Evolutionary conservation across 2,888 invertebrate genomes (phyloP).

Genomic region (Deilephila porcellus): DNA sequence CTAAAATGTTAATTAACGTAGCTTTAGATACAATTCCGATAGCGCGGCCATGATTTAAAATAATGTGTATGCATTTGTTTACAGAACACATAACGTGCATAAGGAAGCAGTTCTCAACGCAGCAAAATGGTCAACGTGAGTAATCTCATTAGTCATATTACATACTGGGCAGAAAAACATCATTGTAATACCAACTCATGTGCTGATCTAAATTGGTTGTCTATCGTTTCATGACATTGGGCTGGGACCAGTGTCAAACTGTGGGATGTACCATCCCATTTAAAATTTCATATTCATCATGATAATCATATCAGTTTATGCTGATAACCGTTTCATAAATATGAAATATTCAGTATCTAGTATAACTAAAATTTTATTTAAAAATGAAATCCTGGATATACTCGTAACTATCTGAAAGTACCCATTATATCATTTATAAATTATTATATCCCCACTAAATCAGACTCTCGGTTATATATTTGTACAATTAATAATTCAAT

Average conservation of each 20-base stretch:
- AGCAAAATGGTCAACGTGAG: slow-evolving; percentile 57
- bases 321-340: too few species aligned
- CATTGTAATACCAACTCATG: neutral
- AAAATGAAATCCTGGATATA: too few species aligned
- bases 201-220: neutral
- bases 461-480: too few species aligned
- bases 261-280: neutral
- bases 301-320: too few species aligned
- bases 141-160: slow-evolving; percentile 31
- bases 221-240: neutral
- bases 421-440: too few species aligned
- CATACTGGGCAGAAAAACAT: neutral
- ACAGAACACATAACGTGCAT: slow-evolving; percentile 33
- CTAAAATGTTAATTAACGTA: too few species aligned
- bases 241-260: neutral
- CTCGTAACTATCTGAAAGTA: too few species aligned
- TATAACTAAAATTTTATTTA: too few species aligned
- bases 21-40: neutral
- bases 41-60: neutral
- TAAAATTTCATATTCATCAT: too few species aligned
- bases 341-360: too few species aligned
- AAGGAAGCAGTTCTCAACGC: slow-evolving; percentile 27
- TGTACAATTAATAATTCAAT: too few species aligned
- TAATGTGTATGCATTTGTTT: slow-evolving; percentile 37
- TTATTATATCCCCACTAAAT: too few species aligned